These are phyloP conservation scores for Labeo rohita DNA, from an alignment of 2,113 vertebrate species.

Conservation along the genomic window DNA sequence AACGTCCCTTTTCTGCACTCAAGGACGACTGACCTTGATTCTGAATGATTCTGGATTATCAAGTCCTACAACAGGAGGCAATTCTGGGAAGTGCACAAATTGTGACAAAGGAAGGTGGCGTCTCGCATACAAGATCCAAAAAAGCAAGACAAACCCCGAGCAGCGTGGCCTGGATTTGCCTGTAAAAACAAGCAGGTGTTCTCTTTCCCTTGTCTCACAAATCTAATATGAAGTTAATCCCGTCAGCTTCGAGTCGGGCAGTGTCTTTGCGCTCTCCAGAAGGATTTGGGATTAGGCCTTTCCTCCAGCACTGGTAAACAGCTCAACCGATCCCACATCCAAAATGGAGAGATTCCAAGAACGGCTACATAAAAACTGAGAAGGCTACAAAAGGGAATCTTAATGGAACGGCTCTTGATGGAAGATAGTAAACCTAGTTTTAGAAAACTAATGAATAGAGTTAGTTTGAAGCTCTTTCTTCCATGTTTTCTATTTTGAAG, in stretches of 20 bases:
- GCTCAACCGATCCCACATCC: conserved; percentile 15
- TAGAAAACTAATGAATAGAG: not conserved
- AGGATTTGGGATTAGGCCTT: conserved; percentile 55
- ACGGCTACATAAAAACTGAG: conserved; percentile 16
- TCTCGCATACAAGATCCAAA: conserved; percentile 27
- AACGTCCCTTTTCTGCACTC: not conserved
- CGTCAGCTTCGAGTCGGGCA: conserved; percentile 61
- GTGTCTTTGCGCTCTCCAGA: conserved; percentile 57
- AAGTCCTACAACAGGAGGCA: conserved; percentile 19
- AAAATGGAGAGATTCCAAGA: conserved; percentile 12
- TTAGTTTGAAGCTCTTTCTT: conserved; percentile 2
- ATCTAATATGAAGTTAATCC: conserved; percentile 72
- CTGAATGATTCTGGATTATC: conserved; percentile 11
- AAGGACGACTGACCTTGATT: not conserved
- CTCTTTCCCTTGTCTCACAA: conserved; percentile 57
- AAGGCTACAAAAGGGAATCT: not conserved
- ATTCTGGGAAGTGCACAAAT: not conserved
- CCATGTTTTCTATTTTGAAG: not conserved
- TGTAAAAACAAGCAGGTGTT: conserved; percentile 55
- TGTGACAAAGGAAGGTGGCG: conserved; percentile 14
- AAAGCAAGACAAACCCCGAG: conserved; percentile 11
- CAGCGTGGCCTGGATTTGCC: conserved; percentile 53
- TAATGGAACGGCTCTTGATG: conserved; percentile 8
- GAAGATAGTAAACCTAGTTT: not conserved
- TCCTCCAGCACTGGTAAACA: conserved; percentile 8